These are phyloP conservation scores for Crocidura indochinensis DNA, from an alignment of 2,797 vertebrate species.

Conservation along the genomic window DNA sequence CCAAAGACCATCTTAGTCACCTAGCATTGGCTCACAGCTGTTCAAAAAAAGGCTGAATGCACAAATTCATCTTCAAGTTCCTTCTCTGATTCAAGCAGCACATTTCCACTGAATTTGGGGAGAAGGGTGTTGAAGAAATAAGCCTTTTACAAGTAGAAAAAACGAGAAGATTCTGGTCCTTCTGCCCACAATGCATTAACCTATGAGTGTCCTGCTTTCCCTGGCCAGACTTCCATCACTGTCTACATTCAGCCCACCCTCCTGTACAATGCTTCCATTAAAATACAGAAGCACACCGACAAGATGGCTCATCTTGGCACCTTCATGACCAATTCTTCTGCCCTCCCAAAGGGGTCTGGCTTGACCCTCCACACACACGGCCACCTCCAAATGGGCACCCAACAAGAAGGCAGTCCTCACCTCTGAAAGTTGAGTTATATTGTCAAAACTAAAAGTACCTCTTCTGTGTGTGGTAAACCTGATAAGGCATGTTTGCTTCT, in stretches of 20 bases:
- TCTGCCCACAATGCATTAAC: not conserved
- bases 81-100: conserved; percentile 13
- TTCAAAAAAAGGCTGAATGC: conserved; percentile 44
- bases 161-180: conserved; percentile 58
- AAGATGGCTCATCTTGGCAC: conserved; percentile 71
- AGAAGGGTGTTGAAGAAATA: conserved; percentile 50
- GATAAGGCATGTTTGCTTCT: conserved; percentile 34
- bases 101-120: conserved; percentile 59
- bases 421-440: conserved; percentile 61
- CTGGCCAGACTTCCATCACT: conserved; percentile 32
- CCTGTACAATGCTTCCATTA: conserved; percentile 52
- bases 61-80: conserved; percentile 17
- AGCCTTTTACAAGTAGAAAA: not conserved
- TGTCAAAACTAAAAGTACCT: conserved; percentile 51
- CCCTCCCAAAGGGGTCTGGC: conserved; percentile 52
- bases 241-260: conserved; percentile 23
- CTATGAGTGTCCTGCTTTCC: conserved; percentile 37
- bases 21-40: conserved; percentile 37
- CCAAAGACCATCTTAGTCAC: conserved; percentile 38
- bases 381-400: conserved; percentile 45
- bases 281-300: conserved; percentile 54
- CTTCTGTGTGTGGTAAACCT: conserved; percentile 17
- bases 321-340: conserved; percentile 54
- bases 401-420: conserved; percentile 42
- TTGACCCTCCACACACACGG: conserved; percentile 42